Evolutionary conservation across 2,797 vertebrate genomes (phyloP).

Genomic region (Melanotaenia trifasciata): DNA sequence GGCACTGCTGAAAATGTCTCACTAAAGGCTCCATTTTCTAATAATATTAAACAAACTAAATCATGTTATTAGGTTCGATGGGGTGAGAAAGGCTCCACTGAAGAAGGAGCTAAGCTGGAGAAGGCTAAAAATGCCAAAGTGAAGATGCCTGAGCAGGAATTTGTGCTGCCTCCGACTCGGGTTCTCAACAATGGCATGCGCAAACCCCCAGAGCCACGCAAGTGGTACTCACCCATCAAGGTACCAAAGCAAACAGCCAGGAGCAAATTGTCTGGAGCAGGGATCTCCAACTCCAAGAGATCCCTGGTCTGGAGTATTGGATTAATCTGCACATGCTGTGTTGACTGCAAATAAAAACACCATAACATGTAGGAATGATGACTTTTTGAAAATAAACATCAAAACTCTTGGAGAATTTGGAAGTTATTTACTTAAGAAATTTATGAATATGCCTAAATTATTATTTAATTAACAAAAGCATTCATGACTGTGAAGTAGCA

Average conservation of each 20-base stretch:
- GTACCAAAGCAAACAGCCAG: constrained; percentile 67
- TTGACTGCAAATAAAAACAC: constrained; percentile 9
- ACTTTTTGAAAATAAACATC: constrained; percentile 1
- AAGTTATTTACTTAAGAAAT: constrained; percentile 22
- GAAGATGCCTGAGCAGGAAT: constrained; percentile 97
- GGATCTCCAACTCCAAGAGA: too few species aligned
- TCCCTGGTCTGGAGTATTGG: neutral
- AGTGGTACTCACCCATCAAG: constrained; percentile 99
- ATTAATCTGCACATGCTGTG: constrained; percentile 9
- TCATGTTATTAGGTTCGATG: constrained; percentile 89
- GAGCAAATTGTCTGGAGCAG: neutral
- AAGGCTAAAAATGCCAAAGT: constrained; percentile 97
- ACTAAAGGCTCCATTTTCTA: neutral
- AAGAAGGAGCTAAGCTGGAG: constrained; percentile 97
- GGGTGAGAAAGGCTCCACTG: constrained; percentile 97
- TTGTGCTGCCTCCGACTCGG: constrained; percentile 81
- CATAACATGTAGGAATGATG: constrained; percentile 2
- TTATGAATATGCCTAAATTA: constrained; percentile 23
- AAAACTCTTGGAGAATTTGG: constrained; percentile 11
- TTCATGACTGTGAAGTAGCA: constrained; percentile 21
- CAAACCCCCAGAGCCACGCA: constrained; percentile 84
- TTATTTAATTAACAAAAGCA: constrained; percentile 20
- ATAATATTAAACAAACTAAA: neutral
- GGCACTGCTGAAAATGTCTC: neutral
- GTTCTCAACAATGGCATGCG: constrained; percentile 90